These are phyloP conservation scores for Tauraco hartlaubi DNA, from an alignment of 2,797 vertebrate species.

Conservation along the genomic window DNA sequence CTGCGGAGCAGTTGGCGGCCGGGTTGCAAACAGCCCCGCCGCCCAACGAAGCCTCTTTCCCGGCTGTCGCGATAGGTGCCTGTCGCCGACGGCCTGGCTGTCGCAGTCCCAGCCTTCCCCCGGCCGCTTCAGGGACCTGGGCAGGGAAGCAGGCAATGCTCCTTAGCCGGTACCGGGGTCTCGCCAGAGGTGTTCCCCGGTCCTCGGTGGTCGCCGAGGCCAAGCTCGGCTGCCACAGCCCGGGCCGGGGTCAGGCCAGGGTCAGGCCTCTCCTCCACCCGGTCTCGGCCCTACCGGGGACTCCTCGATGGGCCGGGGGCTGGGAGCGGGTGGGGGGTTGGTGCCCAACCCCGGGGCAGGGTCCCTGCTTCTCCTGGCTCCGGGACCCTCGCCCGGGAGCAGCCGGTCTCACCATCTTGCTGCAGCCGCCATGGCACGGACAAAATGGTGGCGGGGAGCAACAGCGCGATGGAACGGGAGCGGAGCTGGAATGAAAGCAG, in stretches of 20 bases:
- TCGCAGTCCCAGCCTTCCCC: neutral
- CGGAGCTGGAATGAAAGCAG: neutral
- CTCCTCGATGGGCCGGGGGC: neutral
- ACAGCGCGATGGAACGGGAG: neutral
- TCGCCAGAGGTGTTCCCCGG: neutral
- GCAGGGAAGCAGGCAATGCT: neutral
- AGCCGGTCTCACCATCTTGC: conserved; percentile 52
- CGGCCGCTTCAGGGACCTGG: too few relatives aligned
- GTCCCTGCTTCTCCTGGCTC: neutral
- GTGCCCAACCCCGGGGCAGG: neutral
- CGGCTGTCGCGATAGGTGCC: neutral
- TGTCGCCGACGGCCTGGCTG: neutral
- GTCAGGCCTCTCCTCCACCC: neutral
- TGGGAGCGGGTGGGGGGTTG: neutral
- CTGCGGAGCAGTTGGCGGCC: neutral
- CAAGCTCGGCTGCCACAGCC: neutral
- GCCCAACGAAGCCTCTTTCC: neutral
- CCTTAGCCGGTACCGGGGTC: neutral
- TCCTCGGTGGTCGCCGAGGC: neutral
- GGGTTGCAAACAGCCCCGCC: neutral
- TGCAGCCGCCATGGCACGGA: neutral
- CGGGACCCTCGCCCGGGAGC: neutral
- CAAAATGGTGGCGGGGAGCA: conserved; percentile 64
- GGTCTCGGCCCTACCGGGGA: neutral
- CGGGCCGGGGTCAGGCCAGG: neutral